Base-by-base conservation (phyloP, 23 tunicate species). In the Pegea sp. region DNA sequence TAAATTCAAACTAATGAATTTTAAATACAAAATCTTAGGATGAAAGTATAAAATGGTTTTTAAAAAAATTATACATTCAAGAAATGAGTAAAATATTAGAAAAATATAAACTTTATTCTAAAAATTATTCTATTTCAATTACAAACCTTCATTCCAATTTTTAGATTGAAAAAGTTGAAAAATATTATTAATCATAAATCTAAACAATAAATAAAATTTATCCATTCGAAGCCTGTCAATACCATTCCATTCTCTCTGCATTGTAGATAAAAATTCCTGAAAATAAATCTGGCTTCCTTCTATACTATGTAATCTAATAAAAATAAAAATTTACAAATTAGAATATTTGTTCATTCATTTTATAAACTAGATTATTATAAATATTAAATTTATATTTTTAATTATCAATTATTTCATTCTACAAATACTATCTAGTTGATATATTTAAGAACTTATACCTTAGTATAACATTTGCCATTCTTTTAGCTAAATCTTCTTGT, bases 201-300 rank as follows among this genome's bases (percentile, higher is more conserved):
- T 69, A 26, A 49, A 53, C 8, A 89, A 59, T n/a, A 77, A 64
- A 50, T 49, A 69, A 49, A 71, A 89, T 49, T 89, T 89, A 34
- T 71, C 78, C 98, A 89, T 89, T 25, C 98, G 52, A 42, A 77
- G 57, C 30, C 91, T 54, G 66, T 89, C 98, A 38, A 89, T 89
- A 6, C 90, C 90, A 22, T 38, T 57, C 98, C 98, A 89, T 61
- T 89, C 98, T 31, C 98, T 66, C 26, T 57, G 64, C 70, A 89
- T 66, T 23, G 89, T 89, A 29, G 63, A 62, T 24, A 89, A 28
- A 63, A 71, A 70, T 42, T 69, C 66, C 22, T 75, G 84, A 73
- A 67, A 84, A 64, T 67, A 84, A 43, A 84, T 30, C 75, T 59
- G 68, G 48, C 66, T 65, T 18, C 8, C 46, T 46, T 72, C 63